Percentiles rank a stretch among this genome's conserved stretches.
Conservation (phyloP, 1,140 invertebrate genomes). For the Pogonognathellus flavescens region DNA sequence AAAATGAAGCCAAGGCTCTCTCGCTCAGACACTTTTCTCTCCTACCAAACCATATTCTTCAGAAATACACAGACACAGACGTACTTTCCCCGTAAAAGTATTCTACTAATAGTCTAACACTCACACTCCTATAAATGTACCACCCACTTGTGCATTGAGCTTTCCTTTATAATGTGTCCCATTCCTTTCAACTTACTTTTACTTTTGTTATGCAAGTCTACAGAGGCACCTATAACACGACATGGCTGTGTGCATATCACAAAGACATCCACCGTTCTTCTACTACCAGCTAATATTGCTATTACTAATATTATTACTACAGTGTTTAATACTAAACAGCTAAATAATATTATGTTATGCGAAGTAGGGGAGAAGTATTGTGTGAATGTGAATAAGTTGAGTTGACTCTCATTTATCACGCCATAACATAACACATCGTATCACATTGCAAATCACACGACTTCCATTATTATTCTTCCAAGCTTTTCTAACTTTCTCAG, state of each 20-base stretch:
- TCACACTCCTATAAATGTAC: neutral
- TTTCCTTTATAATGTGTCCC: no score
- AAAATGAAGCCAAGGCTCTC: neutral
- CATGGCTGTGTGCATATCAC: neutral
- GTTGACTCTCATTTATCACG: conserved; percentile 49
- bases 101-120: no score
- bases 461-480: conserved; percentile 37
- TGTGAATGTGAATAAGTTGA: conserved; percentile 47
- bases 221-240: neutral
- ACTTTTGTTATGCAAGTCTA: neutral
- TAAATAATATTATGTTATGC: neutral
- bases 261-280: neutral
- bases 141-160: neutral
- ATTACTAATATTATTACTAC: neutral
- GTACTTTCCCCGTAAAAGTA: neutral
- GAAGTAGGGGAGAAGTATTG: neutral
- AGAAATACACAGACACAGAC: conserved; percentile 12
- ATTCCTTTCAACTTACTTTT: neutral
- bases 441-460: conserved; percentile 36
- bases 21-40: conserved; percentile 15
- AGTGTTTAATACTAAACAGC: neutral
- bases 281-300: no score
- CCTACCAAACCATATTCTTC: neutral
- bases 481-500: conserved; percentile 12
- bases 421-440: conserved; percentile 48